Percentiles rank a stretch among this genome's conserved stretches.
phyloP scores from a whole-genome alignment of 2,113 vertebrate genomes.

The Calidris pygmaea region DNA sequence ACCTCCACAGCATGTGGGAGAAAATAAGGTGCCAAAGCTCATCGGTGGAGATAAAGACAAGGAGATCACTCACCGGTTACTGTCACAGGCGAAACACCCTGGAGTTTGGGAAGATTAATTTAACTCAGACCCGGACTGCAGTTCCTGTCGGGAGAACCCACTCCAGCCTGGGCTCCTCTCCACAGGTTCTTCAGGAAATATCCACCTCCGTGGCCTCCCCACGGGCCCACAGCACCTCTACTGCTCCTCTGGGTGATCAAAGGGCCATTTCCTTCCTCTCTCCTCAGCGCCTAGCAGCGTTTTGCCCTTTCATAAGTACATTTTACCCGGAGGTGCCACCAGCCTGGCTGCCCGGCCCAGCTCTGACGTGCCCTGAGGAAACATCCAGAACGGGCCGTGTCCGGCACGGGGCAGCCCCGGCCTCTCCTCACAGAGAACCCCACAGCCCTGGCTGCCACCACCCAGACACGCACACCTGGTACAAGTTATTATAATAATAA shows the following conservation, averaged over 20 bases:
- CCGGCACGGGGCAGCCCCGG: accelerated
- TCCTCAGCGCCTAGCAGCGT: accelerated
- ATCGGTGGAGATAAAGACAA: accelerated
- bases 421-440: not conserved
- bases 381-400: accelerated
- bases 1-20: too few relatives aligned
- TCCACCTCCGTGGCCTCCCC: not conserved
- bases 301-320: not conserved
- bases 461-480: accelerated
- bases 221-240: accelerated
- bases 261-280: not conserved
- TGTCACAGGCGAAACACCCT: not conserved
- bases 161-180: not conserved
- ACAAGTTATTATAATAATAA: not conserved
- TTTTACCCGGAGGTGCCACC: not conserved
- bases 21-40: not conserved
- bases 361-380: accelerated
- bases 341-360: accelerated
- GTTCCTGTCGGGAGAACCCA: not conserved
- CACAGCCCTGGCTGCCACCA: not conserved
- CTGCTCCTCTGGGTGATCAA: not conserved
- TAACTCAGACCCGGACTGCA: not conserved
- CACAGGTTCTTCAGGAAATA: not conserved
- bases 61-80: not conserved
- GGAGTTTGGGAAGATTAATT: accelerated